A percentile compares a stretch with the other conserved stretches of the same genome.
Conservation (phyloP, 2,113 vertebrate genomes). For the Panthera leo region DNA sequence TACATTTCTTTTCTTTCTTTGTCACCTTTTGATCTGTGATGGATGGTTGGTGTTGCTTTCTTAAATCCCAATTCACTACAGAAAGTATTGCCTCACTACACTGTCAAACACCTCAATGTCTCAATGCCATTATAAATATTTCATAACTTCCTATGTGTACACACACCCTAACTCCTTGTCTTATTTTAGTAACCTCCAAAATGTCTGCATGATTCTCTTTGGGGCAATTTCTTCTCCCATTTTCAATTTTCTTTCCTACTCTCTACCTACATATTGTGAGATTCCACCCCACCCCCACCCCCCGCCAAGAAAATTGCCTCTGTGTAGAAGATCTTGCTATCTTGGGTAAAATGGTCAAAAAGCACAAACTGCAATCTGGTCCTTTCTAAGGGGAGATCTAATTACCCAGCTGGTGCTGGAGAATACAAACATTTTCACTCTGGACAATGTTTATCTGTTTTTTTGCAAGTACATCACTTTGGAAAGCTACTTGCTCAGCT, state of each 20-base stretch:
- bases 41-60: not conserved
- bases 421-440: conserved; percentile 78
- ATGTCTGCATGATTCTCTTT: conserved; percentile 54
- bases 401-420: conserved; percentile 66
- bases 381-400: conserved; percentile 77
- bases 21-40: conserved; percentile 40
- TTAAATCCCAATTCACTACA: conserved; percentile 40
- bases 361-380: conserved; percentile 70
- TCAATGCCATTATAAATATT: conserved; percentile 53
- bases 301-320: conserved; percentile 61
- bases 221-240: conserved; percentile 56
- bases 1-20: conserved; percentile 47
- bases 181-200: conserved; percentile 61
- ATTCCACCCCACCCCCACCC: not conserved
- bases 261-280: conserved; percentile 57
- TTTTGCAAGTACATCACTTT: conserved; percentile 82
- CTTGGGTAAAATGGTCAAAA: conserved; percentile 69
- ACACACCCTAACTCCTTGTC: conserved; percentile 35
- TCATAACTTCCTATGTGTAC: conserved; percentile 50
- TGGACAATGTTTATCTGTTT: conserved; percentile 78
- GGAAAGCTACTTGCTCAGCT: conserved; percentile 83
- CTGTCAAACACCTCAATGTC: not conserved
- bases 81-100: not conserved
- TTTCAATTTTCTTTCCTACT: conserved; percentile 74
- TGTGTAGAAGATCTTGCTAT: conserved; percentile 61